Evolutionary conservation across 2,888 invertebrate species (phyloP), one percentile per base, ranked within the genome.

Genomic region (Arrhopalites spinosus): DNA sequence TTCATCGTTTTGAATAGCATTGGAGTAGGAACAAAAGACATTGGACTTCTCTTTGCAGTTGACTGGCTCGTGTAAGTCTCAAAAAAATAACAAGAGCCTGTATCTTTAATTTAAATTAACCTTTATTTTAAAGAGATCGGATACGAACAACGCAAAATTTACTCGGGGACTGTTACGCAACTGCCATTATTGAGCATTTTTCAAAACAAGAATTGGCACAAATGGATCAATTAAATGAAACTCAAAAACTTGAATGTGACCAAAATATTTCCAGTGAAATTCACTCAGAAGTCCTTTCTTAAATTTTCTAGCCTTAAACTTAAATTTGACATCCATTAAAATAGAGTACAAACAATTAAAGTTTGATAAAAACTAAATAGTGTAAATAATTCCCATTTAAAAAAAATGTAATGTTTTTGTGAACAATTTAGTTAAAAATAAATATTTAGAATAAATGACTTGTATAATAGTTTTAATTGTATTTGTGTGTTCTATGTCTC

Each of bases 31-130:
- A 89, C 91, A 0, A 90, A 91, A 83, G 93, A 94, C 84, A 93
- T 95, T 0, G 92, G 93, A 0, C 86, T 94, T 11, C 87, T 95
- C 7, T 93, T 94, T 84, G 93, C 94, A 74, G 91, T 95, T 68
- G 95, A 95, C 84, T 95, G 95, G 94, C 91, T 95, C 83, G 92
- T 94, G 94, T 94, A 85, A 90, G 92, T 90, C 27, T 17, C 15
- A 11, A 47, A 47, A 8, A 7, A 56, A 56, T 56, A 20, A 20
- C 3, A 3, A 53, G n/a, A 53, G n/a, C 23, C 8, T 20, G 53
- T 8, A 56, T 8, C 15, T 20, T 8, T 2, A 1, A 56, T 56
- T 13, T 1, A 56, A 53, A 56, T 7, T n/a, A 56, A 20, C 53
- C 20, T 2, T 20, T 1, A 56, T 56, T 56, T 56, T 56, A 20